Evolutionary conservation across 2,888 invertebrate species (phyloP), one percentile per base, ranked within the genome.

Genomic region (Tachystola acroxantha): DNA sequence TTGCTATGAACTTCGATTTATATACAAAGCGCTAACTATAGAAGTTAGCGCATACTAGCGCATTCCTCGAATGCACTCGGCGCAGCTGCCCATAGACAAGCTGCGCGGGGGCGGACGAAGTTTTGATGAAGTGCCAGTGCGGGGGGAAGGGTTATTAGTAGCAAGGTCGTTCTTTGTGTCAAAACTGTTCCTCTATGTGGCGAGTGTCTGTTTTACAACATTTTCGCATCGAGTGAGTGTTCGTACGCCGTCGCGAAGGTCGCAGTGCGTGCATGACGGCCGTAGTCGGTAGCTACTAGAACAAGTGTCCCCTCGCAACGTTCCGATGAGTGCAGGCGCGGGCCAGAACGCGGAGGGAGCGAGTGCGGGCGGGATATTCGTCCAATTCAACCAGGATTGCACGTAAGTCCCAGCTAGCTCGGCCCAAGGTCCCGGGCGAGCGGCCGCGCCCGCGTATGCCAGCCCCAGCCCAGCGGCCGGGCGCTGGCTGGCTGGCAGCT

Each of bases 321-420:
- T 89, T 91, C 93, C 92, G 89, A 94, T 94, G 94, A 94, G 92
- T 92, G 92, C 93, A 88, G 90, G 92, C 90, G 91, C 90, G 86
- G 78, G 76, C 64, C 91, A 91, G 86, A 90, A 90, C 71, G 87
- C 89, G 69, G 90, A 91, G 75, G 94, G 93, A 84, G 88, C 93
- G 74, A 91, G 93, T 88, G 92, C 91, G 84, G 94, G 94, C 84
- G 93, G 94, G 81, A 93, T 95, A 82, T 97, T 96, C 85, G 96
- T 97, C 63, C 97, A 96, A 88, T 98, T 98, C 78, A 98, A 98
- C 86, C 98, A 98, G 85, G 98, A 98, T 84, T 94, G 93, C 91
- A 95, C 97, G 98, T 98, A 94, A 95, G 96, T 93, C n/a, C n/a
- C n/a, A n/a, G n/a, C n/a, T n/a, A n/a, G n/a, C n/a, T n/a, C n/a